phyloP scores from a whole-genome alignment of 2,113 vertebrate genomes.

The Anseranas semipalmata region DNA sequence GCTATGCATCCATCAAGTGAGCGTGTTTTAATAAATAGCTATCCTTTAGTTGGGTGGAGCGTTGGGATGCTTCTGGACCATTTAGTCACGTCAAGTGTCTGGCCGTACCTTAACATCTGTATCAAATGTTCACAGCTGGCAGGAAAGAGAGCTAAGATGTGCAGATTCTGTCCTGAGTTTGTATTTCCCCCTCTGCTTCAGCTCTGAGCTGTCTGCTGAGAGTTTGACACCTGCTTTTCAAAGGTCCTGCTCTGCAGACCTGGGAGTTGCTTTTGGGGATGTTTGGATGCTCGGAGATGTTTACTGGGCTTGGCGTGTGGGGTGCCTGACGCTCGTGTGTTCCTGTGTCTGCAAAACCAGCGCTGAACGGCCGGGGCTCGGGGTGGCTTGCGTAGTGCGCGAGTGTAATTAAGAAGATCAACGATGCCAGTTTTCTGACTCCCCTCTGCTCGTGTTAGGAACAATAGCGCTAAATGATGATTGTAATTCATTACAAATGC shows the following conservation, averaged over 20 bases:
- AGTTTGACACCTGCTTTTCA: background rate
- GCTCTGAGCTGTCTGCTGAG: background rate
- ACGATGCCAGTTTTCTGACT: constrained; percentile 34
- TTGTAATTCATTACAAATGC: constrained; percentile 78
- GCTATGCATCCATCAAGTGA: background rate
- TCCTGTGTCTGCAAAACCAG: background rate
- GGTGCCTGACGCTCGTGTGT: background rate
- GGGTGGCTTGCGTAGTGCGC: background rate
- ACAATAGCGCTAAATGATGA: constrained; percentile 72
- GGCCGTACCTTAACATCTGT: rapidly evolving
- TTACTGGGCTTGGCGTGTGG: rapidly evolving
- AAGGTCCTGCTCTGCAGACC: background rate
- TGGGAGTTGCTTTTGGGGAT: background rate
- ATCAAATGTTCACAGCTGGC: background rate
- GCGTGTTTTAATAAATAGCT: background rate
- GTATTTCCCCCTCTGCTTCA: background rate
- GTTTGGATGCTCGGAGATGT: rapidly evolving
- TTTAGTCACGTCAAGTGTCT: background rate
- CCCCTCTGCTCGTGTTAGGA: constrained; percentile 36
- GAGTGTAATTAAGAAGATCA: constrained; percentile 41
- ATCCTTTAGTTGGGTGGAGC: background rate
- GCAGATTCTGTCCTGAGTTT: background rate
- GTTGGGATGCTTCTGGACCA: background rate
- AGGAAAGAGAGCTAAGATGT: background rate
- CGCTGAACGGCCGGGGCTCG: background rate